These are phyloP conservation scores for Echiichthys vipera DNA, from an alignment of 2,797 vertebrate species.

Conservation along the genomic window DNA sequence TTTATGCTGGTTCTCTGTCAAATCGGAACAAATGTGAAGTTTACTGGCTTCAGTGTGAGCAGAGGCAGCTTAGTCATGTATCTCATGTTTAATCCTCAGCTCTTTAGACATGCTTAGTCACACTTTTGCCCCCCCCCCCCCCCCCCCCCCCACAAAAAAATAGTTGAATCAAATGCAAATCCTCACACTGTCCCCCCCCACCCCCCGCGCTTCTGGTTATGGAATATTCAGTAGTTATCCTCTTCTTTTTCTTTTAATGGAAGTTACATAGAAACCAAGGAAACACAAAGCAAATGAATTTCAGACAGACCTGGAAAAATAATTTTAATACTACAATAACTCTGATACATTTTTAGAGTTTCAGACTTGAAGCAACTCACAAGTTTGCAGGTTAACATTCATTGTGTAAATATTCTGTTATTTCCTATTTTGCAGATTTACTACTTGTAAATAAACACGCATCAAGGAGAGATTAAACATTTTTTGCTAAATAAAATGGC, in stretches of 20 bases:
- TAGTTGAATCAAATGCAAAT: constrained; percentile 39
- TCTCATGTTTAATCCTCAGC: constrained; percentile 49
- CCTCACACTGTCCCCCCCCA: too few species aligned
- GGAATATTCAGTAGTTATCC: constrained; percentile 52
- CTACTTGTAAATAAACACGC: constrained; percentile 99
- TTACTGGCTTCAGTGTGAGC: constrained; percentile 38
- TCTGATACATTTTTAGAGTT: constrained; percentile 83
- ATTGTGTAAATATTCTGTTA: constrained; percentile 96
- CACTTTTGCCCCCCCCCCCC: constrained; percentile 50
- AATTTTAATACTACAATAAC: constrained; percentile 83
- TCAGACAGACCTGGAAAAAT: constrained; percentile 69
- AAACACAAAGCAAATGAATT: constrained; percentile 71
- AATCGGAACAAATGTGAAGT: constrained; percentile 33
- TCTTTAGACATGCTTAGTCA: constrained; percentile 39
- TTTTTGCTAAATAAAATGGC: constrained; percentile 93
- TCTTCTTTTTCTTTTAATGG: constrained; percentile 39
- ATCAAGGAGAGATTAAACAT: constrained; percentile 99
- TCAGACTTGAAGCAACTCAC: constrained; percentile 89
- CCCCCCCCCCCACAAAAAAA: constrained; percentile 10
- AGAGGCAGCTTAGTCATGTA: constrained; percentile 30
- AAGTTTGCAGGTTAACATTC: constrained; percentile 83
- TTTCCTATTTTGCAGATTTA: constrained; percentile 99
- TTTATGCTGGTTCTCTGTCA: constrained; percentile 43
- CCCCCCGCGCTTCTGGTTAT: constrained; percentile 53
- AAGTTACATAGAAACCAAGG: constrained; percentile 66